Evolutionary conservation across 2,113 vertebrate species (phyloP), one percentile per base, ranked within the genome.

Genomic region (Cavia aperea): DNA sequence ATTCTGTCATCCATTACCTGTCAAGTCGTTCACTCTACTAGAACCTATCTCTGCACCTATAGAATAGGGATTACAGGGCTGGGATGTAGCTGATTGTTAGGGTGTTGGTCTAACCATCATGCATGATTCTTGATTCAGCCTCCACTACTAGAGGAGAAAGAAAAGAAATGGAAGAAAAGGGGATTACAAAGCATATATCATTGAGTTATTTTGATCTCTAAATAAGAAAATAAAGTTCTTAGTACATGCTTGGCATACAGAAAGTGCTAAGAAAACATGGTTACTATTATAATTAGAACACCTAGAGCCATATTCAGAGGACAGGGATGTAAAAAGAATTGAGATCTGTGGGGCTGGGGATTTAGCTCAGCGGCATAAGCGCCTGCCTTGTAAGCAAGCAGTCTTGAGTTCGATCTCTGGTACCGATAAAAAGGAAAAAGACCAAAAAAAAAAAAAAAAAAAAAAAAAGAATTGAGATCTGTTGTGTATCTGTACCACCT

Each of bases 191-290:
- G 62, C 39, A 7, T 82, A 60, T 33, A 60, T 81, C 63, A 83
- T 14, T 89, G 58, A 93, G 36, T 66, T 94, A 10, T 65, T 89
- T 78, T 89, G 46, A 87, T 18, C 36, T 58, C 91, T 58, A 92
- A 83, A n/a, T 84, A 49, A 70, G 72, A 68, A 95, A 89, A 87
- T 49, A 63, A 91, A 86, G 51, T 63, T 86, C 49, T 85, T 92
- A 75, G 31, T 62, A 75, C 39, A 36, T 70, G 46, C 23, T 23
- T 82, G n/a, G 10, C 43, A 88, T 51, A 93, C 51, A 89, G 56
- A 60, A 89, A 29, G 62, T 46, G n/a, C 89, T 82, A 86, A 92
- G 54, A 70, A 92, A 90, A 82, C 46, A 24, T 33, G 86, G 31
- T 24, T 63, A 49, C 66, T 31, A 77, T 92, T 93, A 81, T 75